phyloP scores from a whole-genome alignment of 2,113 vertebrate species.

The human region GRCh38 chr3:174823001-174823500 shows the following conservation, averaged over 20 bases:
- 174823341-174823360: conserved; percentile 65
- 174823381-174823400: conserved; percentile 28
- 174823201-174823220: no score
- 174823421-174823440: conserved; percentile 51
- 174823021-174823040: background rate
- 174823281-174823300: conserved; percentile 1
- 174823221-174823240: background rate
- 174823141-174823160: conserved; percentile 4
- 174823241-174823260: background rate
- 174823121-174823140: background rate
- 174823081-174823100: background rate
- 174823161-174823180: background rate
- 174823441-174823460: conserved; percentile 18
- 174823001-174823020: background rate
- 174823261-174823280: background rate
- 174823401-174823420: conserved; percentile 38
- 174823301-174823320: conserved; percentile 37
- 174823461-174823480: conserved; percentile 11
- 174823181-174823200: background rate
- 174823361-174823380: conserved; percentile 69
- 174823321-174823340: conserved; percentile 80
- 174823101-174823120: background rate
- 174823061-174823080: background rate
- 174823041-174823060: background rate
- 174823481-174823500: background rate